These are phyloP conservation scores for Brotula barbata DNA, from an alignment of 2,797 vertebrate genomes.

Conservation along the genomic window DNA sequence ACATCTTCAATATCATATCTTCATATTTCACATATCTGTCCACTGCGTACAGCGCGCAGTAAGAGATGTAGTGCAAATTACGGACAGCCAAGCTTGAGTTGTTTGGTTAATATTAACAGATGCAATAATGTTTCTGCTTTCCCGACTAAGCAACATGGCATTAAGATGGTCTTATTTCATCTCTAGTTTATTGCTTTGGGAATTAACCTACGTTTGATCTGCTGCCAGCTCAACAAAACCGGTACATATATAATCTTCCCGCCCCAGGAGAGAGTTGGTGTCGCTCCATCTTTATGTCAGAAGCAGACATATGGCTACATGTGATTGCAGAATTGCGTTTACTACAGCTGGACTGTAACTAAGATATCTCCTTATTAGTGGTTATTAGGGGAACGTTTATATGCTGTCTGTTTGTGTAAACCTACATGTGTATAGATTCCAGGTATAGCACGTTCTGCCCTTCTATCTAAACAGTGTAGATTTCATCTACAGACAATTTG, in stretches of 20 bases:
- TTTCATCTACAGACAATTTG: slow-evolving; percentile 59
- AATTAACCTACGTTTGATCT: slow-evolving; percentile 35
- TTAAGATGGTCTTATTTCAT: slow-evolving; percentile 23
- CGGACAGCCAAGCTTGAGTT: slow-evolving; percentile 9
- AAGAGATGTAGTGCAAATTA: slow-evolving; percentile 23
- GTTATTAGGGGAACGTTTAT: slow-evolving; percentile 23
- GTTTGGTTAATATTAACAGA: slow-evolving; percentile 32
- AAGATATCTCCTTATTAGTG: slow-evolving; percentile 13
- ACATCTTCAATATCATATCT: too few relatives aligned
- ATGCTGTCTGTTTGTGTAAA: slow-evolving; percentile 13
- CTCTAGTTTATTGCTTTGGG: slow-evolving; percentile 33
- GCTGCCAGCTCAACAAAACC: slow-evolving; percentile 21
- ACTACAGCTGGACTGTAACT: slow-evolving; percentile 27
- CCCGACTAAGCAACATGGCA: slow-evolving; percentile 6
- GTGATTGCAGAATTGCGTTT: slow-evolving; percentile 30
- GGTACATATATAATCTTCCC: slow-evolving; percentile 1
- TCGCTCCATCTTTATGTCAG: slow-evolving; percentile 19
- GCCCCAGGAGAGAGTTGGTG: slow-evolving; percentile 9
- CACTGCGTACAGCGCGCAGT: slow-evolving; percentile 8
- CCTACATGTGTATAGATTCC: slow-evolving; percentile 1
- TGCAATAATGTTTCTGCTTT: slow-evolving; percentile 1
- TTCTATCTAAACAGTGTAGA: slow-evolving; percentile 42
- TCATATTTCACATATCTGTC: too few relatives aligned
- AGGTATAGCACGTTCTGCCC: slow-evolving; percentile 21
- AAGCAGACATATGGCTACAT: too few relatives aligned